Base-by-base conservation (phyloP, 2,797 vertebrate species). In the Chaenodraco wilsoni region DNA sequence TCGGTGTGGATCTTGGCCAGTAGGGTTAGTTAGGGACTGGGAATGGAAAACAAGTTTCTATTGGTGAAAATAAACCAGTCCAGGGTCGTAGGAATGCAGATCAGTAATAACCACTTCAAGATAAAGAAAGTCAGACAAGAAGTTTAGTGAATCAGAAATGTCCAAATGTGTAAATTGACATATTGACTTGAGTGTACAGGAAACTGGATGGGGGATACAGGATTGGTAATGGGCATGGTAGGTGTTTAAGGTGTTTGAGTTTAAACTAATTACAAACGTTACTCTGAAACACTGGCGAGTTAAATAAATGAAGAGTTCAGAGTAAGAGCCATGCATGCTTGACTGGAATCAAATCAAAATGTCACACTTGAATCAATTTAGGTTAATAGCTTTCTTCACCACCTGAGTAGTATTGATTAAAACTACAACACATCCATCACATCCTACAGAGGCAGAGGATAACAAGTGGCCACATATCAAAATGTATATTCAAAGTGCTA, bases 311-410 rank as follows among this genome's bases (percentile, higher is more conserved):
- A 55, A 54, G 56, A 55, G 41, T 75, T 82, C 5, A 41, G 33
- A 69, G 61, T 45, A 75, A 62, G 56, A 62, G 41, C 57, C 10
- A 11, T n/a, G 19, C 73, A 71, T 52, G 72, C 73, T 67, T 65
- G 57, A 69, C 60, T 86, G 61, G 61, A 82, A 60, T 85, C 55
- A 69, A 82, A 87, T 87, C 43, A 83, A 84, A 87, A 81, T 72
- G 67, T 82, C 83, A 87, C 78, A 87, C 76, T 72, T 70, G 57
- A 76, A 81, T 77, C 52, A 66, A 60, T 82, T 65, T 58, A 63
- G 73, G 68, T 72, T 72, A 81, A 77, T 75, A 71, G 62, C 66
- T 76, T 84, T 62, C 67, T 50, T 62, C 57, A 76, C 70, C 78
- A 78, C 86, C 84, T 81, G 74, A 82, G 69, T 69, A 55, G 50